phyloP scores from a whole-genome alignment of 2,888 invertebrate species.

The Horisme vitalbata region DNA sequence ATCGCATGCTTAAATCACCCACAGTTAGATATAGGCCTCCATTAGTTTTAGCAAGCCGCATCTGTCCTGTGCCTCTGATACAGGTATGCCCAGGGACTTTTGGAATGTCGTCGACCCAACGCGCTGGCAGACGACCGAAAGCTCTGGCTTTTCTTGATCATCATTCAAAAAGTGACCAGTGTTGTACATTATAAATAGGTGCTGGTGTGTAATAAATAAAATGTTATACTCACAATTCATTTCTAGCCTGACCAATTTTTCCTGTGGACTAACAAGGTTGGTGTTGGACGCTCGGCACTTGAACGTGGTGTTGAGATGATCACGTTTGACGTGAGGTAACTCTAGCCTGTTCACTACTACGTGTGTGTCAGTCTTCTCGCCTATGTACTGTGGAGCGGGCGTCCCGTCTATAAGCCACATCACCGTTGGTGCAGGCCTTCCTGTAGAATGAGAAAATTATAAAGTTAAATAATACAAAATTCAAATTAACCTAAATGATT shows the following conservation, averaged over 20 bases:
- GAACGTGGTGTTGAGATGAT: slow-evolving; percentile 92
- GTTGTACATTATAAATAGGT: too few species aligned
- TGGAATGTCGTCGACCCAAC: too few species aligned
- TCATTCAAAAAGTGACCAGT: too few species aligned
- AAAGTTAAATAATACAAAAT: too few species aligned
- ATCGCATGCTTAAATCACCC: too few species aligned
- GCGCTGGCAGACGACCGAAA: too few species aligned
- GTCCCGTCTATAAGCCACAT: slow-evolving; percentile 91
- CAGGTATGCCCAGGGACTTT: too few species aligned
- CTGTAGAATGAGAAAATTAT: slow-evolving; percentile 62
- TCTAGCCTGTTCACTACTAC: slow-evolving; percentile 91
- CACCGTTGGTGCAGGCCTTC: slow-evolving; percentile 92
- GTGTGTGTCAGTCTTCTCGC: slow-evolving; percentile 87
- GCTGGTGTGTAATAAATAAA: background rate
- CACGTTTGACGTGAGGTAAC: slow-evolving; percentile 87
- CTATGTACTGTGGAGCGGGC: slow-evolving; percentile 87
- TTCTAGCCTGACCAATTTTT: slow-evolving; percentile 91
- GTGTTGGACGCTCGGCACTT: slow-evolving; percentile 95
- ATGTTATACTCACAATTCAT: slow-evolving; percentile 88
- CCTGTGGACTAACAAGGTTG: slow-evolving; percentile 91
- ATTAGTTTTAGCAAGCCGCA: too few species aligned
- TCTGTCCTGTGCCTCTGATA: too few species aligned
- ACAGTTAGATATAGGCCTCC: too few species aligned
- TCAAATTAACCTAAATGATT: too few species aligned
- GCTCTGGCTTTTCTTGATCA: too few species aligned